Evolutionary conservation across 1,140 invertebrate genomes (phyloP), one percentile per base, ranked within the genome.

Genomic region (Cataglyphis hispanica): DNA sequence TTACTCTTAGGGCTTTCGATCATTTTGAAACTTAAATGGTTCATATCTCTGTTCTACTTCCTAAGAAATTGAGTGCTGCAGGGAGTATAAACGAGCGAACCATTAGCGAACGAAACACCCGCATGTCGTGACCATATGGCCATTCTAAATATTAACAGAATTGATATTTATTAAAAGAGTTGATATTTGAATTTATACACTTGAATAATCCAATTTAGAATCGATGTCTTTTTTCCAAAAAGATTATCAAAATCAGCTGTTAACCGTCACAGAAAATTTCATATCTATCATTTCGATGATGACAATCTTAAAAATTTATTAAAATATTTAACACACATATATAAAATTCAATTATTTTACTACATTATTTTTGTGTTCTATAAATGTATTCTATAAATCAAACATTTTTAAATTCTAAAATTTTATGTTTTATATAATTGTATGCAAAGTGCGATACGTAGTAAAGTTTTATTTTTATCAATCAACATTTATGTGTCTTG

Each of bases 1-100:
- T 46, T 10, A 13, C 8, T 22, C 13, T 74, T 37, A 37, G 27
- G 6, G 37, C 27, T 19, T 34, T 83, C 78, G 25, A 83, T 74
- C 67, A 83, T 83, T 83, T 60, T 43, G 27, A 46, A 83, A 60
- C 67, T 83, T 74, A 81, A 81, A 81, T 72, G 60, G 78, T 74
- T 81, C 66, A 81, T 72, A 81, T 81, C 64, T 81, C 64, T 81
- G 78, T 70, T 72, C 67, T 60, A 27, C 67, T 72, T 74, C 61
- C 78, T 72, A 25, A 83, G 67, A 83, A 83, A 61, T 83, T 43
- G 53, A 56, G 37, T 43, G 78, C 37, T 46, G n/a, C 13, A 22
- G 19, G 40, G 19, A 46, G 25, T 83, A 83, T 72, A 60, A 72
- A 72, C n/a, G 67, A 60, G 67, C 53, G 37, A 43, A 53, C 37